Evolutionary conservation across 2,888 invertebrate genomes (phyloP).

Genomic region (Cremastinae sp.): DNA sequence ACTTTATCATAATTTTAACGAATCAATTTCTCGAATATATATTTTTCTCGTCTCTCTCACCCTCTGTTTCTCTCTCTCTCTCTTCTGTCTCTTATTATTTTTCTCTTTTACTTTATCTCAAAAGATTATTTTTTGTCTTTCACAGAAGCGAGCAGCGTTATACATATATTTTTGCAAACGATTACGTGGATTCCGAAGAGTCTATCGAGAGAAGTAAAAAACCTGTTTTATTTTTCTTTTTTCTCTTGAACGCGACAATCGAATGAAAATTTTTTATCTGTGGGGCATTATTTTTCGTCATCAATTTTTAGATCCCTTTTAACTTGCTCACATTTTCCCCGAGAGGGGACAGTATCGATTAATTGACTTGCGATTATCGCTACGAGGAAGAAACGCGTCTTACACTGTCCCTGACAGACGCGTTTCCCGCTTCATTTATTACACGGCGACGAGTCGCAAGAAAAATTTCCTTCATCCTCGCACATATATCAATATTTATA

Average conservation of each 20-base stretch:
- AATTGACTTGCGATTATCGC: conserved; percentile 66
- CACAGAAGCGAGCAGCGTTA: conserved; percentile 59
- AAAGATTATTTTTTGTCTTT: conserved; percentile 35
- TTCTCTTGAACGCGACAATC: conserved; percentile 27
- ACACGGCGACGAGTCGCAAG: conserved; percentile 54
- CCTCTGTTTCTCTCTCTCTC: too few species aligned
- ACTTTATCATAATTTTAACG: conserved; percentile 48
- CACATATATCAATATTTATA: conserved; percentile 16
- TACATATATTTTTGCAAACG: conserved; percentile 30
- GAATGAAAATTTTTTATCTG: conserved; percentile 15
- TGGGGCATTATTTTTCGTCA: conserved; percentile 4
- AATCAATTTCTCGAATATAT: conserved; percentile 47
- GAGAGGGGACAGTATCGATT: conserved; percentile 58
- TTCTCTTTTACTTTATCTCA: conserved; percentile 19
- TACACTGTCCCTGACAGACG: conserved; percentile 50
- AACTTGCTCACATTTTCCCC: conserved; percentile 3
- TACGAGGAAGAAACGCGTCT: conserved; percentile 53
- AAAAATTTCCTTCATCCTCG: conserved; percentile 13
- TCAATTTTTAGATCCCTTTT: conserved; percentile 12
- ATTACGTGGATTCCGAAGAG: conserved; percentile 42
- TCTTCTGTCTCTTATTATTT: conserved; percentile 31
- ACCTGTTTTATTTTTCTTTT: conserved; percentile 27
- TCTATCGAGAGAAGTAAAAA: conserved; percentile 30
- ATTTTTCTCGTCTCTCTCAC: too few species aligned
- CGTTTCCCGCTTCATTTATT: conserved; percentile 45